phyloP scores from a whole-genome alignment of 2,113 vertebrate species.

The Oncorhynchus kisutch region DNA sequence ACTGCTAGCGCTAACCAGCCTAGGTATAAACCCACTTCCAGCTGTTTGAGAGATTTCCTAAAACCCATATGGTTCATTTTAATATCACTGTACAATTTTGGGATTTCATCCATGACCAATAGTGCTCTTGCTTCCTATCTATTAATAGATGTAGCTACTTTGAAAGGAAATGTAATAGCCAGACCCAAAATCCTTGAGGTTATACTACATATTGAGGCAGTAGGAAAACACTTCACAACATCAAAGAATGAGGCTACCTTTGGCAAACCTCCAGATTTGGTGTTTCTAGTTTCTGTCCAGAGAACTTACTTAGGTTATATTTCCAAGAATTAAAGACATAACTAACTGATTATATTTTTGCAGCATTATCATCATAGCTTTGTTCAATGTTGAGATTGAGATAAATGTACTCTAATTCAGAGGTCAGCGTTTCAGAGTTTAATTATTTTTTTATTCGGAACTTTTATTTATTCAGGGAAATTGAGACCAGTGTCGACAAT shows the following conservation, averaged over 20 bases:
- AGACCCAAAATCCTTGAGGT: neutral
- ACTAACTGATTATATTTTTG: too few species aligned
- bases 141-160: neutral
- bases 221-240: too few species aligned
- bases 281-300: too few species aligned
- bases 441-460: too few species aligned
- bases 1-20: neutral
- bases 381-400: too few species aligned
- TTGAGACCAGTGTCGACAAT: too few species aligned
- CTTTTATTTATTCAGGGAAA: too few species aligned
- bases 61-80: neutral
- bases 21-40: neutral
- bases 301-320: neutral
- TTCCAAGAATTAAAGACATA: too few species aligned
- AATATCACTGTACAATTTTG: neutral
- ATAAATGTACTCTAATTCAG: neutral
- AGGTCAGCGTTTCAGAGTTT: neutral
- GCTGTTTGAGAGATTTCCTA: neutral
- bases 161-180: neutral
- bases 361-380: neutral
- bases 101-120: neutral
- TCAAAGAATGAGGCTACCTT: neutral
- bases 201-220: neutral
- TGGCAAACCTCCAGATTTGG: neutral
- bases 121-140: neutral